Base-by-base conservation (phyloP, 2,888 invertebrate genomes). In the Acrobasis repandana region DNA sequence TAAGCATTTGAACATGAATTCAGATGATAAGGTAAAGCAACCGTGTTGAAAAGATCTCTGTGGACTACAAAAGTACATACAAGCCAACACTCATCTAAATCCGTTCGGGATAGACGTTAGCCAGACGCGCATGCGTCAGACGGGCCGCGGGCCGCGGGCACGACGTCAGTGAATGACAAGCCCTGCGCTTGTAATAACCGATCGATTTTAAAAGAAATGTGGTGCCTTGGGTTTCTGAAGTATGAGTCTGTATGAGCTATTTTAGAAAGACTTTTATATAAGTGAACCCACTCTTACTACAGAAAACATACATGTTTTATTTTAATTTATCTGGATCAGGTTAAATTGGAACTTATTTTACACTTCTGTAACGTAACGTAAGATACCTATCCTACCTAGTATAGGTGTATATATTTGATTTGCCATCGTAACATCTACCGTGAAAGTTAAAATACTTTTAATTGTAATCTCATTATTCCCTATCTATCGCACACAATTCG, bases 81-180 rank as follows among this genome's bases (percentile, higher is more conserved):
- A 80, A 79, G 77, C 83, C 76, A 82, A 80, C 79, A 79, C 74
- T 83, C 88, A 83, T 86, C 83, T 90, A 80, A 83, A 89, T 82
- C 80, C 82, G 88, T 86, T 79, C 81, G 87, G 84, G 79, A 86
- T 89, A 91, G 88, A 90, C 88, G 83, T 83, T 83, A 80, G 80
- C 84, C 85, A 90, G 89, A 90, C 90, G 90, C 91, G 91, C 91
- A 91, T 91, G 91, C 91, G 91, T 90, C 83, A 87, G 80, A 76
- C 76, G 72, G 71, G 67, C 76, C 79, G 73, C 76, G 74, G 79
- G 77, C 76, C 79, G 73, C 76, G 74, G 79, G 77, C 76, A 75
- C 85, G 81, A 90, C 90, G 87, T 89, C 88, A 90, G 85, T 88
- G 86, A 90, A 90, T 90, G 90, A 89, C 90, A 89, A 84, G 79